These are phyloP conservation scores for Cantharis flavilabris DNA, from an alignment of 2,888 invertebrate genomes.

Conservation along the genomic window DNA sequence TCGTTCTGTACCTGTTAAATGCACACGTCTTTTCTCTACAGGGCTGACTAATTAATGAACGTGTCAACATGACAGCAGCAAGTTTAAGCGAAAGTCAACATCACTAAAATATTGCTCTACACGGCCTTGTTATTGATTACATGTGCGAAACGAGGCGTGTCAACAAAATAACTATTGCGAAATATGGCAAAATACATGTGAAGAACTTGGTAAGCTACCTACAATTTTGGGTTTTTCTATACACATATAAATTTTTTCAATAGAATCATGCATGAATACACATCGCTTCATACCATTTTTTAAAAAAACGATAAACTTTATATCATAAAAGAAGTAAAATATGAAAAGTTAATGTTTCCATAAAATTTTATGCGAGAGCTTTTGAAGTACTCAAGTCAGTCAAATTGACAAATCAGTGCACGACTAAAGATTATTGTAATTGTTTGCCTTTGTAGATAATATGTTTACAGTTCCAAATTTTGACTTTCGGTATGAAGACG, in stretches of 20 bases:
- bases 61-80: conserved; percentile 37
- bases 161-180: conserved; percentile 20
- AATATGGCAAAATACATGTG: conserved; percentile 1
- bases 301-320: background rate
- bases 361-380: background rate
- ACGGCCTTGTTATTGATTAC: conserved; percentile 27
- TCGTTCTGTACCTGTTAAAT: conserved; percentile 16
- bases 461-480: background rate
- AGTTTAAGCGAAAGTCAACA: conserved; percentile 34
- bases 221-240: background rate
- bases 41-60: conserved; percentile 36
- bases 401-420: background rate
- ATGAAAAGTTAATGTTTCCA: background rate
- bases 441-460: background rate
- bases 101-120: conserved; percentile 30
- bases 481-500: background rate
- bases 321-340: background rate
- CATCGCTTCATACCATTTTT: background rate
- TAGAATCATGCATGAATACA: conserved; percentile 3
- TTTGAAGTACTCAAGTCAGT: background rate
- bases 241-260: background rate
- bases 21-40: conserved; percentile 24
- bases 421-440: background rate
- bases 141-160: conserved; percentile 25
- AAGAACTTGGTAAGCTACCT: background rate